Base-by-base conservation (phyloP, 2,797 vertebrate species). In the Enteromius trimaculatus region DNA sequence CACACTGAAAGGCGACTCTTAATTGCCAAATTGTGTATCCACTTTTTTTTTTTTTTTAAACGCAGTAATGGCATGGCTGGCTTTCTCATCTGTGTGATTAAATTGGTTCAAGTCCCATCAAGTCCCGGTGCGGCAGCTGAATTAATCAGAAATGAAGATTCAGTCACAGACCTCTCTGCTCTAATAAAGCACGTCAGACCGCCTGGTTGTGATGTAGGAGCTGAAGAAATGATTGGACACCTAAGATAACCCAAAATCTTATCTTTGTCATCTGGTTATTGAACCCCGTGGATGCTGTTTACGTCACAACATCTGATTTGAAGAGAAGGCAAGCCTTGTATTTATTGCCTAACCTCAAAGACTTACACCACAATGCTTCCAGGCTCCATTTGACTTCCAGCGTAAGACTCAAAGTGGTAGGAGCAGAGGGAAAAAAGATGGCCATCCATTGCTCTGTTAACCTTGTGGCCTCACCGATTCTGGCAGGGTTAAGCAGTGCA, bases 231-330 rank as follows among this genome's bases (percentile, higher is more conserved):
- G 6, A 62, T 81, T 79, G 6, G 10, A 31, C 23, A 68, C n/a
- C 74, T 74, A 13, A 51, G 2, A 74, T 37, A 31, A 39, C 62
- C 31, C 16, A 42, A 8, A 23, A 77, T 34, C 6, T 5, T 10
- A 74, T 74, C 29, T 70, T 74, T 58, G 31, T 69, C 44, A 51
- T 21, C 6, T 66, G 65, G 53, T 23, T 58, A 49, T 39, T 53
- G 14, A 79, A 72, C 62, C 47, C 47, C 13, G 1, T 72, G 84
- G 82, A 85, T 19, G 86, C 88, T 80, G 84, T 92, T 92, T 92
- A 84, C 83, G 47, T 90, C 90, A 88, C 89, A 89, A 89, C 88
- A 87, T 87, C 91, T 93, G 92, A 95, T 93, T 93, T 94, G 92
- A 93, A 90, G 87, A 86, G 88, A 87, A 89, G 81, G 80, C 87